phyloP scores from a whole-genome alignment of 2,888 invertebrate genomes.

The Poecilus cupreus region DNA sequence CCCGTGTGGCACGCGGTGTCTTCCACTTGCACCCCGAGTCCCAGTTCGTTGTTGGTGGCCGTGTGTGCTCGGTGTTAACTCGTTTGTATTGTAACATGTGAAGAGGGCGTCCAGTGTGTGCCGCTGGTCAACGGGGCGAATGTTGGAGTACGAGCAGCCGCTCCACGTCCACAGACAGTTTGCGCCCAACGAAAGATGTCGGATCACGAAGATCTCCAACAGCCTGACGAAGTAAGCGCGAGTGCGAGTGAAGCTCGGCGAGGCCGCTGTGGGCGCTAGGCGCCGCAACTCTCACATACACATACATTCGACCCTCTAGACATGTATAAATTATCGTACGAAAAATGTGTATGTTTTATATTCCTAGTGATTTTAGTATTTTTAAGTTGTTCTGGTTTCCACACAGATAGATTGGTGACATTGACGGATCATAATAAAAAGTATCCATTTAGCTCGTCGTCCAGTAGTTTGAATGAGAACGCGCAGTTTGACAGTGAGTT shows the following conservation, averaged over 20 bases:
- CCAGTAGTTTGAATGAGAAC: conserved; percentile 40
- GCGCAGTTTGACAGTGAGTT: conserved; percentile 45
- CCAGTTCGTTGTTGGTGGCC: conserved; percentile 59
- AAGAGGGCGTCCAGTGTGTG: conserved; percentile 15
- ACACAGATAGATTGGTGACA: conserved; percentile 69
- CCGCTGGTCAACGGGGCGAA: conserved; percentile 47
- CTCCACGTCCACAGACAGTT: conserved; percentile 60
- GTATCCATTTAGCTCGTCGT: conserved; percentile 55
- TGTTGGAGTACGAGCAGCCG: conserved; percentile 61
- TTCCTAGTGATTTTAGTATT: conserved; percentile 72
- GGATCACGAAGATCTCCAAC: conserved; percentile 66
- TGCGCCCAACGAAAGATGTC: conserved; percentile 68
- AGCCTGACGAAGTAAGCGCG: conserved; percentile 67
- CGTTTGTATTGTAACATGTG: background rate
- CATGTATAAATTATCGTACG: conserved; percentile 72
- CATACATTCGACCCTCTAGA: conserved; percentile 64
- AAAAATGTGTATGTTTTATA: conserved; percentile 73
- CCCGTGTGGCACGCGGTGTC: background rate
- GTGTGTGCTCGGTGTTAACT: conserved; percentile 8
- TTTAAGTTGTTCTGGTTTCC: conserved; percentile 73
- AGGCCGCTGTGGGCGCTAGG: conserved; percentile 61
- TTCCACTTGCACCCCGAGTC: background rate
- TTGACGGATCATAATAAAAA: conserved; percentile 53
- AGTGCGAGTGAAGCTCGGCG: conserved; percentile 64
- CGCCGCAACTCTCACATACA: conserved; percentile 54